A percentile compares a stretch with the other conserved stretches of the same genome.
phyloP scores from a whole-genome alignment of 2,113 vertebrate genomes.

The Oplegnathus fasciatus region DNA sequence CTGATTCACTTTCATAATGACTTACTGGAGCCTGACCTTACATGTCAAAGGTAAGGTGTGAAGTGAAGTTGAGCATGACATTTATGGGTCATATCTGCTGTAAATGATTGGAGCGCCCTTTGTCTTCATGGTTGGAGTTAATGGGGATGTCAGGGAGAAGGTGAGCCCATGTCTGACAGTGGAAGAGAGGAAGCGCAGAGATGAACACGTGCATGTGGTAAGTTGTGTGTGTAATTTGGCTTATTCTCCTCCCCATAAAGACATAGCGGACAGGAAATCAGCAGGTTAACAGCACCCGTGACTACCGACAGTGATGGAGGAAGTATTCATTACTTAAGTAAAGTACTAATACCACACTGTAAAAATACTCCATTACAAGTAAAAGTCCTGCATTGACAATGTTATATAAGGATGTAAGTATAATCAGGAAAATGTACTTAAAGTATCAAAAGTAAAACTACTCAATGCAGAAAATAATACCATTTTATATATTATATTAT shows the following conservation, averaged over 20 bases:
- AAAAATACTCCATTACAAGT: too few relatives aligned
- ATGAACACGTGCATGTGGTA: not conserved
- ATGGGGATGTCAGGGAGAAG: constrained; percentile 52
- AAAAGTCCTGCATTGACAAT: too few relatives aligned
- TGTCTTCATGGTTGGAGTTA: constrained; percentile 54
- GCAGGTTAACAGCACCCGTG: not conserved
- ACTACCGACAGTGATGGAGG: too few relatives aligned
- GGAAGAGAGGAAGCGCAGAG: constrained; percentile 1
- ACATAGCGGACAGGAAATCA: not conserved
- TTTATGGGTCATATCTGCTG: constrained; percentile 54
- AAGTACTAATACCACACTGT: too few relatives aligned
- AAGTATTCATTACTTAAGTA: too few relatives aligned
- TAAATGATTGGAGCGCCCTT: constrained; percentile 50
- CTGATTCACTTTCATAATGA: constrained; percentile 27
- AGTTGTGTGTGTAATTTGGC: not conserved
- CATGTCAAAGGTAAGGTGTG: constrained; percentile 47
- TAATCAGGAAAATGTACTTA: too few relatives aligned
- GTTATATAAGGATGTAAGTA: too few relatives aligned
- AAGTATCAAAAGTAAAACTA: too few relatives aligned
- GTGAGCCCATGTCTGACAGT: not conserved
- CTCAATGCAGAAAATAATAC: too few relatives aligned
- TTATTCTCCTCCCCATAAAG: not conserved
- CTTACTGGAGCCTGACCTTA: constrained; percentile 45
- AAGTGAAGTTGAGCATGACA: constrained; percentile 37
- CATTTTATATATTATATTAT: too few relatives aligned